Conservation (phyloP, 2,113 vertebrate species). For the Campylomormyrus numenius region DNA sequence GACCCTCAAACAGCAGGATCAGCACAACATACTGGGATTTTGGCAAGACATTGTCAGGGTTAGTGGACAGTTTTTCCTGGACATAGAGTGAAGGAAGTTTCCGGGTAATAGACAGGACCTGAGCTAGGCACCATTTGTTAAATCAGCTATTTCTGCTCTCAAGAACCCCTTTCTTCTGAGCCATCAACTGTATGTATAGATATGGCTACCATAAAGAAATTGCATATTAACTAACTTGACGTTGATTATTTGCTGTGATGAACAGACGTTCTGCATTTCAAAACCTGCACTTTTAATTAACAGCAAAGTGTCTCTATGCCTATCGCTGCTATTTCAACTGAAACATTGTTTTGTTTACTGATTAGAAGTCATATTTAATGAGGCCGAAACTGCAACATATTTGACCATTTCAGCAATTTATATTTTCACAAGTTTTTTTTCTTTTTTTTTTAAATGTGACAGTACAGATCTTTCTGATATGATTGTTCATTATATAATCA, state of each 20-base stretch:
- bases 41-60: not conserved
- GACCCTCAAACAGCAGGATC: not conserved
- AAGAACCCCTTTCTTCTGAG: not conserved
- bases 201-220: not conserved
- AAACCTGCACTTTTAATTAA: not conserved
- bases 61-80: not conserved
- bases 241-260: not conserved
- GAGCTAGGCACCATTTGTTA: not conserved
- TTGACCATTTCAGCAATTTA: not conserved
- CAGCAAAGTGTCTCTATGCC: not conserved
- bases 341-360: not conserved
- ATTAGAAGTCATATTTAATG: constrained; percentile 8
- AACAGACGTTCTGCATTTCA: not conserved
- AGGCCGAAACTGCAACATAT: not conserved
- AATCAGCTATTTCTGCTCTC: not conserved
- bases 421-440: not conserved
- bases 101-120: not conserved
- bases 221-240: not conserved
- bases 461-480: not conserved
- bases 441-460: not conserved
- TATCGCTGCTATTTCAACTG: not conserved
- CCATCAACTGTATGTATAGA: not conserved
- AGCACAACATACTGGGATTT: not conserved
- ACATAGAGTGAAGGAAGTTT: not conserved
- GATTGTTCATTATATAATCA: not conserved